A percentile compares a stretch with the other conserved stretches of the same genome.
Conservation (phyloP, 2,888 invertebrate species). For the Hypomecis punctinalis region DNA sequence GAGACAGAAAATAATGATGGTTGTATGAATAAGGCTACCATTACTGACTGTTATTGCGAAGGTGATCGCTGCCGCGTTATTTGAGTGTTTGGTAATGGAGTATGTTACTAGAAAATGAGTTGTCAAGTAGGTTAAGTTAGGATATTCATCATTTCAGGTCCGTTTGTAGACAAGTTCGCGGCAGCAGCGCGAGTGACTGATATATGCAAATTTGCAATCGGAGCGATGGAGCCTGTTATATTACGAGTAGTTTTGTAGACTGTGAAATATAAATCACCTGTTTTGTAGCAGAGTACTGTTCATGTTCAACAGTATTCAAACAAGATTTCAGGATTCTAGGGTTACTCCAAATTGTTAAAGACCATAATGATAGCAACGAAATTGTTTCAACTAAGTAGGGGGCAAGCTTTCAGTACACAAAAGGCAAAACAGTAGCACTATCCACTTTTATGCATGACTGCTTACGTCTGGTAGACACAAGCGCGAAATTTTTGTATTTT, state of each 20-base stretch:
- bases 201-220: constrained; percentile 45
- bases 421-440: too few relatives aligned
- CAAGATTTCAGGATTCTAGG: too few relatives aligned
- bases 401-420: too few relatives aligned
- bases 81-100: constrained; percentile 79
- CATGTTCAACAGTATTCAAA: too few relatives aligned
- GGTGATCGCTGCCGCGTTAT: constrained; percentile 79
- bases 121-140: constrained; percentile 73
- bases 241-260: not conserved
- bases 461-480: too few relatives aligned
- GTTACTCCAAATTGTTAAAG: too few relatives aligned
- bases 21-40: constrained; percentile 79
- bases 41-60: constrained; percentile 76
- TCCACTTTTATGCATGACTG: too few relatives aligned
- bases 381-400: too few relatives aligned
- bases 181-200: constrained; percentile 54
- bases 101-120: constrained; percentile 82
- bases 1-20: constrained; percentile 84
- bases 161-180: constrained; percentile 51
- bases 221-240: not conserved
- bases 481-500: too few relatives aligned
- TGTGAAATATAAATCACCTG: too few relatives aligned
- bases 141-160: constrained; percentile 69
- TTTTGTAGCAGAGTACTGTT: too few relatives aligned
- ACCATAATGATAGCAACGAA: too few relatives aligned